Base-by-base conservation (phyloP, 2,113 vertebrate species). In the Gallinago jamesoni region DNA sequence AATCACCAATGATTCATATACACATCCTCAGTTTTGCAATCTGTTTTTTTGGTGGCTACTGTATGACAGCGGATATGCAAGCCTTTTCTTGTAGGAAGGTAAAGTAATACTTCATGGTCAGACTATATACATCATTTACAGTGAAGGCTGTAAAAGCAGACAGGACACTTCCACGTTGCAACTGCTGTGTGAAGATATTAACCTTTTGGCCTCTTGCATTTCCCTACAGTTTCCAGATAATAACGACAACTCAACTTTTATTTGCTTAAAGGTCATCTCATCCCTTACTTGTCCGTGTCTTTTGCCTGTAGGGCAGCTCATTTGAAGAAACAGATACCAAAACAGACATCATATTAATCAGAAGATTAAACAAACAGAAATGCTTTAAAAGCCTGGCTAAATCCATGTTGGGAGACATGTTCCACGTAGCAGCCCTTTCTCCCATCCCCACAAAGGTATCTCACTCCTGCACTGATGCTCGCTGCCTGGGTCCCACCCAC, bases 1-100 rank as follows among this genome's bases (percentile, higher is more conserved):
- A 76, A 30, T 48, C 18, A 48, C 14, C 17, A 41, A 52, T 43
- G 86, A 88, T 56, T 88, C 83, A 80, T 6, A 39, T 2, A 20
- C 3, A 10, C 6, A 75, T 5, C 52, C 30, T 74, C n/a, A 48
- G 50, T 94, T 95, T 77, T 87, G 50, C 70, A 85, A 76, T 60
- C 22, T 85, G 48, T 1, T 91, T 90, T 90, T 90, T 90, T 68
- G 12, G 30, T 56, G 24, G 31, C 62, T 50, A 28, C 30, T 47
- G 0, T 41, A 57, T 25, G 22, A 37, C 2, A 13, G 15, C 1
- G 0, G 1, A 4, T 23, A 47, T 5, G 2, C 7, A 59, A 39
- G 11, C 12, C 12, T 52, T 56, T 67, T 55, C 77, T 57, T 23
- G 23, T 33, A 45, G 19, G 12, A 84, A 55, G 52, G 10, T 43